Evolutionary conservation across 2,888 invertebrate genomes (phyloP).

Genomic region (Agriopis leucophaearia): DNA sequence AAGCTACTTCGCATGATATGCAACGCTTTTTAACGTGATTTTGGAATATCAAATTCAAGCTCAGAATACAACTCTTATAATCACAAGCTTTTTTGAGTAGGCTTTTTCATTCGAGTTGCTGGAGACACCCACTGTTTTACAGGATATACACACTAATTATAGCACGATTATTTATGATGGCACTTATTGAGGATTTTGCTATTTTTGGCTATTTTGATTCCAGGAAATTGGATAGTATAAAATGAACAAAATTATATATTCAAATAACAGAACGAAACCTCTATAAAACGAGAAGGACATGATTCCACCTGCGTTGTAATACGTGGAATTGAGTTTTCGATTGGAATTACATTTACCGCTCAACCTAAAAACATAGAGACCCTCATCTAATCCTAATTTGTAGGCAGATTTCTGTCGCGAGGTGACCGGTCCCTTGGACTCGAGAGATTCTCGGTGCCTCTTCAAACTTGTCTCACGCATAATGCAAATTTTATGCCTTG

Average conservation of each 20-base stretch:
- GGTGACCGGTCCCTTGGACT: conserved; percentile 61
- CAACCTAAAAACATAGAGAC: conserved; percentile 69
- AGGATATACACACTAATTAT: too few species aligned
- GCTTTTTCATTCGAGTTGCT: neutral
- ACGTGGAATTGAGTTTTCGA: conserved; percentile 65
- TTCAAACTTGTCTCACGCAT: conserved; percentile 48
- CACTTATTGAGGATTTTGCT: too few species aligned
- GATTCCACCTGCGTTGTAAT: conserved; percentile 25
- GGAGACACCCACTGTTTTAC: too few species aligned
- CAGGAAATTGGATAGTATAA: neutral
- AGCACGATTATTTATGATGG: too few species aligned
- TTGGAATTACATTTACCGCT: conserved; percentile 69
- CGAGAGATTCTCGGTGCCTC: conserved; percentile 48
- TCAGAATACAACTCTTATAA: neutral
- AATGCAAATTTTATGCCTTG: conserved; percentile 44
- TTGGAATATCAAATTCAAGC: too few species aligned
- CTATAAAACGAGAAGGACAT: conserved; percentile 14
- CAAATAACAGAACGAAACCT: conserved; percentile 13
- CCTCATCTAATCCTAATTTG: conserved; percentile 79
- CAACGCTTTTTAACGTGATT: too few species aligned
- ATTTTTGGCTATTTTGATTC: too few species aligned
- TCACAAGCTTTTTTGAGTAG: neutral
- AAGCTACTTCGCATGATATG: too few species aligned
- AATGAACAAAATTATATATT: conserved; percentile 28
- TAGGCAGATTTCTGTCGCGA: conserved; percentile 68